Evolutionary conservation across 2,113 vertebrate species (phyloP).

Genomic region (Syngnathoides biaculeatus): DNA sequence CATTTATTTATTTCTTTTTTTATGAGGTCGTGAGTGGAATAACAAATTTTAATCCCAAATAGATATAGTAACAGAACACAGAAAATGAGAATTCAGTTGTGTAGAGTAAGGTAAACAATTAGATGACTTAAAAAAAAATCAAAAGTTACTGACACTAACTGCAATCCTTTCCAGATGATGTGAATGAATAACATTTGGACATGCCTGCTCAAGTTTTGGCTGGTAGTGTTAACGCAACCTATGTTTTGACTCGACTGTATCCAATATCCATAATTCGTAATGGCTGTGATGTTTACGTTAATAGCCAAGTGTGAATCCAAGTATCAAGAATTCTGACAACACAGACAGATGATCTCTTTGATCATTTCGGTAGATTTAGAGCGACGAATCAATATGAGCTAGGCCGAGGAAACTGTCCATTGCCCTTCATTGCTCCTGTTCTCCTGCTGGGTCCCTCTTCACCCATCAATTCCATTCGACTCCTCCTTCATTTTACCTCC

Average conservation of each 20-base stretch:
- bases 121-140: too few species aligned
- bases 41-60: too few species aligned
- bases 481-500: slow-evolving; percentile 29
- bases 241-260: not conserved
- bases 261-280: not conserved
- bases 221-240: not conserved
- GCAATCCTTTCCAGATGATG: not conserved
- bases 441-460: slow-evolving; percentile 31
- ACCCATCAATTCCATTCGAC: not conserved
- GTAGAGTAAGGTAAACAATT: too few species aligned
- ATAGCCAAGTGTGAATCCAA: not conserved
- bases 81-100: too few species aligned
- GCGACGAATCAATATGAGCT: slow-evolving; percentile 8
- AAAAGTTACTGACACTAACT: too few species aligned
- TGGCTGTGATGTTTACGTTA: too few species aligned
- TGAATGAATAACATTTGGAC: not conserved
- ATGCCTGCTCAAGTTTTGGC: not conserved
- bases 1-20: too few species aligned
- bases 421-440: slow-evolving; percentile 27
- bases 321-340: not conserved
- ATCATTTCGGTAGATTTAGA: slow-evolving; percentile 11
- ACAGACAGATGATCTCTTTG: slow-evolving; percentile 1
- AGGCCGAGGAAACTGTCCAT: slow-evolving; percentile 24
- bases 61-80: too few species aligned
- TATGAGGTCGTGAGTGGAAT: too few species aligned